These are phyloP conservation scores for Hydrolagus colliei DNA, from an alignment of 2,797 vertebrate species.

Conservation along the genomic window DNA sequence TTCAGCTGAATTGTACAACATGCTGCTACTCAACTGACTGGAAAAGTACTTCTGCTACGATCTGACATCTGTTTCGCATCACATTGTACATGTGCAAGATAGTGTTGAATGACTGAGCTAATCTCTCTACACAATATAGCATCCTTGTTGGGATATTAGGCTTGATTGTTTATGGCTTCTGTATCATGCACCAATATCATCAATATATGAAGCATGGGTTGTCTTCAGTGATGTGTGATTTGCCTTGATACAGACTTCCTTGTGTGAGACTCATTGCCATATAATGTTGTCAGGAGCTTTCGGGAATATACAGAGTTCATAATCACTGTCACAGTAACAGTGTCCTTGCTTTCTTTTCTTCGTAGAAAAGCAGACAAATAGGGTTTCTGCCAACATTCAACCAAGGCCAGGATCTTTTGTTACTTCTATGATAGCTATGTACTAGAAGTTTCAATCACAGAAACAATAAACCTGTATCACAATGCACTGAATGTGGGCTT, in stretches of 20 bases:
- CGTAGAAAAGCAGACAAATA: background rate
- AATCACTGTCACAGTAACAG: slow-evolving; percentile 19
- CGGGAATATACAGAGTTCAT: background rate
- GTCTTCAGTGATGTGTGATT: background rate
- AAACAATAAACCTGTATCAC: slow-evolving; percentile 9
- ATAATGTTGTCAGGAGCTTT: background rate
- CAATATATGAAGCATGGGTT: background rate
- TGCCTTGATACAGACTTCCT: background rate
- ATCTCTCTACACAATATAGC: slow-evolving; percentile 12
- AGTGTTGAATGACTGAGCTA: slow-evolving; percentile 18
- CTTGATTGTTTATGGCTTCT: slow-evolving; percentile 18
- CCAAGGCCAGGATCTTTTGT: background rate
- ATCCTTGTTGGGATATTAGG: slow-evolving; percentile 16
- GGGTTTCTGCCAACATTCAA: background rate
- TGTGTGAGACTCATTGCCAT: background rate
- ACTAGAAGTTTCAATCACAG: background rate
- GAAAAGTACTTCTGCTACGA: slow-evolving; percentile 65
- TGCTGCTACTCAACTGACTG: slow-evolving; percentile 63
- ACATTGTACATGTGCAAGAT: slow-evolving; percentile 37
- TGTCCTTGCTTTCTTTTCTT: background rate
- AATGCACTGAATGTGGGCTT: background rate
- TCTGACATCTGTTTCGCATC: slow-evolving; percentile 69
- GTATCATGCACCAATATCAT: slow-evolving; percentile 17
- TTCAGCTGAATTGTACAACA: slow-evolving; percentile 54
- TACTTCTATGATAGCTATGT: background rate